Conservation (phyloP, 2,888 invertebrate genomes). For the Reticulitermes lucifugus region DNA sequence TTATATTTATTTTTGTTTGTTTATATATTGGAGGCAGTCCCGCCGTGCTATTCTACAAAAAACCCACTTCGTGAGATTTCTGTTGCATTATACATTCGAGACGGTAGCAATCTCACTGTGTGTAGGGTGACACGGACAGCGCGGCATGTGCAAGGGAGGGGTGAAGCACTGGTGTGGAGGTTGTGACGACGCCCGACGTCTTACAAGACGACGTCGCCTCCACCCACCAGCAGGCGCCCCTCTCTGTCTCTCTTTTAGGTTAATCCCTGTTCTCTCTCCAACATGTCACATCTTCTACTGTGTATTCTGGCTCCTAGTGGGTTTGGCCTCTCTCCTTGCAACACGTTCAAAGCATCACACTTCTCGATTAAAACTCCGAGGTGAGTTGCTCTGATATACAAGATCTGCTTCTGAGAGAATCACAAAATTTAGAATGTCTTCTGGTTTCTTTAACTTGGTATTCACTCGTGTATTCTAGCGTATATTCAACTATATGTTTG, state of each 20-base stretch:
- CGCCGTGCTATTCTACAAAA: background rate
- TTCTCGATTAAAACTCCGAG: constrained; percentile 13
- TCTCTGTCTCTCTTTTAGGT: constrained; percentile 25
- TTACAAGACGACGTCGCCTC: constrained; percentile 43
- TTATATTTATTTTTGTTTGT: no score
- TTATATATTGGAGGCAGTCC: no score
- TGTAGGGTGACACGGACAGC: constrained; percentile 30
- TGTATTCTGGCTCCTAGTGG: background rate
- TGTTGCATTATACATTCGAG: constrained; percentile 16
- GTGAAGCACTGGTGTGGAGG: constrained; percentile 18
- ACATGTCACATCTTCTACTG: constrained; percentile 38
- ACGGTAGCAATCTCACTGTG: constrained; percentile 39
- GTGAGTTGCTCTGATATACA: constrained; percentile 2
- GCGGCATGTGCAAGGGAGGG: constrained; percentile 15
- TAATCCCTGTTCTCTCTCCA: constrained; percentile 49
- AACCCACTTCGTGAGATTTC: constrained; percentile 21
- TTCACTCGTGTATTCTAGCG: background rate
- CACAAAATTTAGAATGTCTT: background rate
- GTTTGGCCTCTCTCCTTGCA: background rate
- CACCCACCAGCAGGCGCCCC: constrained; percentile 21
- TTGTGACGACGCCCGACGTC: constrained; percentile 44
- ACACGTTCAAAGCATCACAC: background rate
- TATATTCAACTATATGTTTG: no score
- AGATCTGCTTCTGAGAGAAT: background rate
- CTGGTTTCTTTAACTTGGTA: background rate